phyloP scores from a whole-genome alignment of 1,140 invertebrate species.

The Drosophila sturtevanti region DNA sequence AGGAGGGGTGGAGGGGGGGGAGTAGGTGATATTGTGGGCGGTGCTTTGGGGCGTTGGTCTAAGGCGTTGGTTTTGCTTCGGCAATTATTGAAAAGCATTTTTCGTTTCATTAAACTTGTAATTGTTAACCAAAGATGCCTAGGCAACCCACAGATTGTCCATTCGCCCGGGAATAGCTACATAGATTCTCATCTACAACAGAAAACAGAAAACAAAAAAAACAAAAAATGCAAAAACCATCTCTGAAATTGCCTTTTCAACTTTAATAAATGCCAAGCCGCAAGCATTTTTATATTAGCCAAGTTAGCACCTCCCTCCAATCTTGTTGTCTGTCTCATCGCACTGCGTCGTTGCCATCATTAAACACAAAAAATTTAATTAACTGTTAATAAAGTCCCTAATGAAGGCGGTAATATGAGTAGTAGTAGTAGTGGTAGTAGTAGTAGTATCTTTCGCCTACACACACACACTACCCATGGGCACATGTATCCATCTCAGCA shows the following conservation, averaged over 20 bases:
- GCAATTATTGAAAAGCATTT: conserved; percentile 71
- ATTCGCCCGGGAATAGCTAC: background rate
- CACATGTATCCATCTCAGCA: conserved; percentile 7
- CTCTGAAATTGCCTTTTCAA: conserved; percentile 58
- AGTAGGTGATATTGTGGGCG: background rate
- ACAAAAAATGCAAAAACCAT: conserved; percentile 1
- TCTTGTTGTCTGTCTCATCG: conserved; percentile 20
- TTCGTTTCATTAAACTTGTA: conserved; percentile 70
- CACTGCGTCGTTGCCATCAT: conserved; percentile 72
- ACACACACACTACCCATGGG: background rate
- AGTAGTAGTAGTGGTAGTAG: background rate
- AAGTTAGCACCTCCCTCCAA: conserved; percentile 3
- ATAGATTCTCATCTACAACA: too few species aligned
- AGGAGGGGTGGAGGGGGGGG: background rate
- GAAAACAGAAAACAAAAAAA: background rate
- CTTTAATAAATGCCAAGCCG: conserved; percentile 71
- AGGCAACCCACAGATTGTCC: conserved; percentile 31
- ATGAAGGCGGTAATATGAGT: conserved; percentile 50
- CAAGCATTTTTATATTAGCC: conserved; percentile 61
- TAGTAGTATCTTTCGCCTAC: background rate
- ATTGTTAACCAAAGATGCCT: conserved; percentile 47
- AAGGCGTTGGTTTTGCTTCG: conserved; percentile 38
- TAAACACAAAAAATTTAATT: conserved; percentile 78
- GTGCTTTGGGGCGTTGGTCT: conserved; percentile 3
- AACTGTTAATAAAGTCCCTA: conserved; percentile 78